Conservation (phyloP, 2,797 vertebrate genomes). For the Sarcoramphus papa region DNA sequence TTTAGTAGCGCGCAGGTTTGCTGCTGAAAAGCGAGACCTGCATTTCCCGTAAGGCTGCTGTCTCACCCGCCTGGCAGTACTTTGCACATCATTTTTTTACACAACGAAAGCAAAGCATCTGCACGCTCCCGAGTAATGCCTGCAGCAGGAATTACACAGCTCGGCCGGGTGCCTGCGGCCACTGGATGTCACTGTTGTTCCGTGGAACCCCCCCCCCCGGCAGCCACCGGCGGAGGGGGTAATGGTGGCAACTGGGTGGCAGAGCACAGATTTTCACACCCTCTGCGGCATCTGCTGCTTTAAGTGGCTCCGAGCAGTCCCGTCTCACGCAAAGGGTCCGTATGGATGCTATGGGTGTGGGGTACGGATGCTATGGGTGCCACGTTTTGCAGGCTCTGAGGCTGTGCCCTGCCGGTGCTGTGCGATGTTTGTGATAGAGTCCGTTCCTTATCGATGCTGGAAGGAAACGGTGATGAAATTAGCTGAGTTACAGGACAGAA, state of each 20-base stretch:
- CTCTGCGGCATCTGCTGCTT: neutral
- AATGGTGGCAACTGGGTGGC: accelerated
- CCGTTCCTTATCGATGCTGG: accelerated
- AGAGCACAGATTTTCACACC: neutral
- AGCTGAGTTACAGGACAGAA: neutral
- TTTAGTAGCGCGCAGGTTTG: accelerated
- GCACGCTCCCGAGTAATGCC: accelerated
- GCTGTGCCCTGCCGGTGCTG: neutral
- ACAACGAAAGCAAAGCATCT: accelerated
- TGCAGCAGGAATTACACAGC: accelerated
- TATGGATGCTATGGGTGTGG: neutral
- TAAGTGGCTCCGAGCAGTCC: neutral
- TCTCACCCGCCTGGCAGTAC: neutral
- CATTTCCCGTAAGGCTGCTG: neutral
- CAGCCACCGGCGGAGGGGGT: neutral
- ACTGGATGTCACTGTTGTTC: conserved; percentile 69
- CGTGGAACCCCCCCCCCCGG: neutral
- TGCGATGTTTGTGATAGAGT: accelerated
- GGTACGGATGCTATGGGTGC: neutral
- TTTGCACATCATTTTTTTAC: neutral
- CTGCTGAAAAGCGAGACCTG: neutral
- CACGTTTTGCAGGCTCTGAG: neutral
- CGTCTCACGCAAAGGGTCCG: neutral
- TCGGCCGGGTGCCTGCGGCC: neutral
- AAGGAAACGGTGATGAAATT: neutral